Evolutionary conservation across 2,888 invertebrate species (phyloP), one percentile per base, ranked within the genome.

Genomic region (Patella depressa): DNA sequence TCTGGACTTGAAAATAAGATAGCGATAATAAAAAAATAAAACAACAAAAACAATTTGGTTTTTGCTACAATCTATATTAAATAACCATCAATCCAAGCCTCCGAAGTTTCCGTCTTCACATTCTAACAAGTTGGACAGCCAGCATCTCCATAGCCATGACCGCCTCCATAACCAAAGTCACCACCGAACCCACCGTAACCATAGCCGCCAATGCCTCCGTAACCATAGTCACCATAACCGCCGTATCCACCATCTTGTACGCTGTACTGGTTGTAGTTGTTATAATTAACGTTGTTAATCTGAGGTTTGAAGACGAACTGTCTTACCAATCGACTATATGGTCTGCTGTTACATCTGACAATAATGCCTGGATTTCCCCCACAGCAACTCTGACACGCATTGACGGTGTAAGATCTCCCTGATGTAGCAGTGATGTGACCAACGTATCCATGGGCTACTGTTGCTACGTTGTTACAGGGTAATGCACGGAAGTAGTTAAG

Each of bases 181-280:
- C 65, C 65, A 65, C 24, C 65, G 12, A 19, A 65, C n/a, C 65
- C 65, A 65, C 24, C 24, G 19, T 65, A 65, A 65, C 65, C 65
- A 65, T 65, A 65, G 19, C n/a, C 19, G 19, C 65, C 65, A 65
- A 24, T 0, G 2, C 24, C 7, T 65, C 24, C 65, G 9, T 24
- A 24, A 19, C 65, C 65, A 12, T 65, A 65, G n/a, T 24, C 65
- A 24, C 12, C 14, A 65, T 65, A 65, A 65, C 65, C 65, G 24
- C 24, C 65, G 15, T 19, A 65, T 19, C 19, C 65, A 2, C 65
- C 24, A 4, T 19, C 19, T 3, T 24, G 19, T n/a, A 65, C 9
- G 65, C 24, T 65, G 65, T 12, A 34, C 34, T 34, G 34, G 34
- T 34, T 34, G 65, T 19, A 65, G 19, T 65, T 65, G 19, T 65